Percentiles rank a stretch among this genome's conserved stretches.
phyloP scores from a whole-genome alignment of 2,888 invertebrate genomes.

The Cyclophora albipunctata region DNA sequence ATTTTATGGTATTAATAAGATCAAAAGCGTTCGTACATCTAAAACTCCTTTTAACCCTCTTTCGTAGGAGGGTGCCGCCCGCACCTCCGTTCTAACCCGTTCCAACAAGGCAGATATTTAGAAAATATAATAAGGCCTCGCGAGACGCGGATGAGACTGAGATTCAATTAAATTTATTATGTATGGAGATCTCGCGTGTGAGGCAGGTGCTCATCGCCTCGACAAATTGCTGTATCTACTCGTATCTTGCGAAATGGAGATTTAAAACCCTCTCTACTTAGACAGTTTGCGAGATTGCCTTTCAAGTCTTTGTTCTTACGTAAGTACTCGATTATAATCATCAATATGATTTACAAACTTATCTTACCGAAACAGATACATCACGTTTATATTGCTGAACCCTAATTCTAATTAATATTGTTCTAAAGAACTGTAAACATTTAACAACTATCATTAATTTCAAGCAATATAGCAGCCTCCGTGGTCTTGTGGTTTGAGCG shows the following conservation, averaged over 20 bases:
- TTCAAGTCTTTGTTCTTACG: conserved; percentile 3
- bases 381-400: too few species aligned
- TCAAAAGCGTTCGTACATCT: conserved; percentile 81
- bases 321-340: too few species aligned
- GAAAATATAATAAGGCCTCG: conserved; percentile 65
- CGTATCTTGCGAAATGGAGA: conserved; percentile 30
- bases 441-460: too few species aligned
- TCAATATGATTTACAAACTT: too few species aligned
- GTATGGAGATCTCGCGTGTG: conserved; percentile 69
- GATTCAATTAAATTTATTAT: conserved; percentile 75
- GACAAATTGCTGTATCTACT: conserved; percentile 52
- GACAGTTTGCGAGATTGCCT: conserved; percentile 16
- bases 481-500: too few species aligned
- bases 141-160: conserved; percentile 64
- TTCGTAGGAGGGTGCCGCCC: conserved; percentile 53
- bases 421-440: too few species aligned
- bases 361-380: too few species aligned
- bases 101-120: conserved; percentile 63
- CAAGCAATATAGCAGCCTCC: too few species aligned
- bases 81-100: conserved; percentile 44
- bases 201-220: conserved; percentile 63
- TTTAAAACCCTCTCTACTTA: conserved; percentile 31
- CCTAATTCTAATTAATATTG: too few species aligned
- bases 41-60: conserved; percentile 77
- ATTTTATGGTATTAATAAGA: conserved; percentile 85